These are phyloP conservation scores for Blennius ocellaris DNA, from an alignment of 2,113 vertebrate species.

Conservation along the genomic window DNA sequence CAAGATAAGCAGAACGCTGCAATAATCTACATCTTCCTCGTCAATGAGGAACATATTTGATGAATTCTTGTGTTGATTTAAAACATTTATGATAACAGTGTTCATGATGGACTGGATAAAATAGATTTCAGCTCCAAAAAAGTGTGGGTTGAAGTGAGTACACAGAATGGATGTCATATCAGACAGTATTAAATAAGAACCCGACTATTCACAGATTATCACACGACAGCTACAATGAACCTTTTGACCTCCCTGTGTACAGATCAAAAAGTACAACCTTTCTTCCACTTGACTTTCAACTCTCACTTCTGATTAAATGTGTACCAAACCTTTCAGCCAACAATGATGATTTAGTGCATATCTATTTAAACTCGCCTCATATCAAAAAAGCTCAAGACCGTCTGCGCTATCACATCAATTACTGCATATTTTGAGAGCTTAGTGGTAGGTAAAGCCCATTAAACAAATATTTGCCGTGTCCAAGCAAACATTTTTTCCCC, in stretches of 20 bases:
- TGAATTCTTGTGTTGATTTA: too few species aligned
- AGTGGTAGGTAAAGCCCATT: constrained; percentile 72
- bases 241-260: constrained; percentile 14
- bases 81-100: too few species aligned
- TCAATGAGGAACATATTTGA: too few species aligned
- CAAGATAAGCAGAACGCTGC: too few species aligned
- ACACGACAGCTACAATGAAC: neutral
- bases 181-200: too few species aligned
- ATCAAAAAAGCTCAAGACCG: constrained; percentile 17
- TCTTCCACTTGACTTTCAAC: neutral
- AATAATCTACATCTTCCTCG: too few species aligned
- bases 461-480: constrained; percentile 79
- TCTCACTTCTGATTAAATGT: constrained; percentile 6
- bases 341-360: constrained; percentile 40
- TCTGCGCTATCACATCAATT: constrained; percentile 53
- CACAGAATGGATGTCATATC: too few species aligned
- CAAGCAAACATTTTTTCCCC: constrained; percentile 70
- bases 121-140: too few species aligned
- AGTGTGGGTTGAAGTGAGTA: too few species aligned
- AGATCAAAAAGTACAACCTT: neutral
- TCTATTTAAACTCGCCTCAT: constrained; percentile 38
- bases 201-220: too few species aligned
- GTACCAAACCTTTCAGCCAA: constrained; percentile 17
- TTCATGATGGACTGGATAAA: too few species aligned
- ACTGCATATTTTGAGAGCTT: constrained; percentile 75